Percentiles rank a stretch among this genome's conserved stretches.
Conservation (phyloP, 2,888 invertebrate species). For the Gymnocheta viridis region DNA sequence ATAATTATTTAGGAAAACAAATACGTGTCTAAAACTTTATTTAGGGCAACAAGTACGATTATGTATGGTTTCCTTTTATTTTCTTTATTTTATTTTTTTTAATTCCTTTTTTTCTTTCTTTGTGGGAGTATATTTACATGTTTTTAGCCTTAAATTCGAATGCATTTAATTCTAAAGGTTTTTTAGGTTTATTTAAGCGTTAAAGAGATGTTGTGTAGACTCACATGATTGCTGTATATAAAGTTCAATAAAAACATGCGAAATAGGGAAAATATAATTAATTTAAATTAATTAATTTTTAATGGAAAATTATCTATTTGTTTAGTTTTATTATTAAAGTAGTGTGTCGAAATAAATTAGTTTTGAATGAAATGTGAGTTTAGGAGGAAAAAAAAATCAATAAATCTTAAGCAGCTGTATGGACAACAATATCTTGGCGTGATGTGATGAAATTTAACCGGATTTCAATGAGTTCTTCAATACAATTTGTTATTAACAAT, state of each 20-base stretch:
- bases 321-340: background rate
- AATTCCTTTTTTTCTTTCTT: background rate
- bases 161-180: conserved; percentile 38
- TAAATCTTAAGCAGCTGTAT: too few relatives aligned
- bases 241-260: background rate
- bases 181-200: conserved; percentile 14
- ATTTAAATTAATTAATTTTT: conserved; percentile 3
- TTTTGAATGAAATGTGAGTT: too few relatives aligned
- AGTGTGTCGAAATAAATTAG: background rate
- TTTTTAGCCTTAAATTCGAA: conserved; percentile 37
- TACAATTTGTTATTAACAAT: too few relatives aligned
- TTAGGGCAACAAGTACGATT: conserved; percentile 53
- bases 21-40: conserved; percentile 59
- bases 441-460: too few relatives aligned
- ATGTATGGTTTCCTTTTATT: conserved; percentile 28
- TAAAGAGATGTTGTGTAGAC: conserved; percentile 24
- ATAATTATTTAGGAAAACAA: conserved; percentile 49
- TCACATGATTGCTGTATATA: background rate
- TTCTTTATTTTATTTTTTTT: background rate
- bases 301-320: background rate
- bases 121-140: conserved; percentile 4
- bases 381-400: too few relatives aligned
- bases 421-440: too few relatives aligned
- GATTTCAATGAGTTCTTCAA: too few relatives aligned
- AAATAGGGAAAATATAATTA: background rate